phyloP scores from a whole-genome alignment of 2,113 vertebrate genomes.

The Microcebus murinus region DNA sequence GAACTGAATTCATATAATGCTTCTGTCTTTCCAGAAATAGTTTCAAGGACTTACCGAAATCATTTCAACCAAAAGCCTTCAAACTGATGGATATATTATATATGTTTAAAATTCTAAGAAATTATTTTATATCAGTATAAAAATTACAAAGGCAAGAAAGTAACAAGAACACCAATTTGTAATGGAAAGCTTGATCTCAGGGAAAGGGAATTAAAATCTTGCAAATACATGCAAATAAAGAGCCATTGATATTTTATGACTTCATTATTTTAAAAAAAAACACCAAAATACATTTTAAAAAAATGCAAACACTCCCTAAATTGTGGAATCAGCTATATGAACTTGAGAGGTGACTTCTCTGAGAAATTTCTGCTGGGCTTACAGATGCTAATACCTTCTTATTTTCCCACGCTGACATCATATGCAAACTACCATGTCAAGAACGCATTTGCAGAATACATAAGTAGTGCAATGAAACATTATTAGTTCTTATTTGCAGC shows the following conservation, averaged over 20 bases:
- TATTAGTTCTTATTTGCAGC: constrained; percentile 77
- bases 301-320: constrained; percentile 63
- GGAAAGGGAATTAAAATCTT: constrained; percentile 63
- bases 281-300: constrained; percentile 27
- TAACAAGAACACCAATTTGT: constrained; percentile 47
- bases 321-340: constrained; percentile 73
- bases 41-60: constrained; percentile 31
- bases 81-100: not conserved
- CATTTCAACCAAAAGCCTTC: constrained; percentile 11
- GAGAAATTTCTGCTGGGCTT: constrained; percentile 78
- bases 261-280: not conserved
- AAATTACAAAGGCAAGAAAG: constrained; percentile 70
- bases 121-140: constrained; percentile 69
- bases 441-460: constrained; percentile 78
- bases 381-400: constrained; percentile 82
- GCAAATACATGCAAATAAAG: constrained; percentile 70
- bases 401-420: constrained; percentile 81
- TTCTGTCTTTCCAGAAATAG: not conserved
- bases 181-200: constrained; percentile 61
- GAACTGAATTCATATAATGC: constrained; percentile 12
- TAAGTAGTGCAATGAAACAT: constrained; percentile 75
- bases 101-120: constrained; percentile 57
- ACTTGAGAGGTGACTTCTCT: constrained; percentile 66
- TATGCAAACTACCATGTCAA: constrained; percentile 80
- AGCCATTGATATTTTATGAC: constrained; percentile 64